Percentiles rank a stretch among this genome's conserved stretches.
Conservation (phyloP, 1,140 invertebrate genomes). For the Platyscapa corneri region DNA sequence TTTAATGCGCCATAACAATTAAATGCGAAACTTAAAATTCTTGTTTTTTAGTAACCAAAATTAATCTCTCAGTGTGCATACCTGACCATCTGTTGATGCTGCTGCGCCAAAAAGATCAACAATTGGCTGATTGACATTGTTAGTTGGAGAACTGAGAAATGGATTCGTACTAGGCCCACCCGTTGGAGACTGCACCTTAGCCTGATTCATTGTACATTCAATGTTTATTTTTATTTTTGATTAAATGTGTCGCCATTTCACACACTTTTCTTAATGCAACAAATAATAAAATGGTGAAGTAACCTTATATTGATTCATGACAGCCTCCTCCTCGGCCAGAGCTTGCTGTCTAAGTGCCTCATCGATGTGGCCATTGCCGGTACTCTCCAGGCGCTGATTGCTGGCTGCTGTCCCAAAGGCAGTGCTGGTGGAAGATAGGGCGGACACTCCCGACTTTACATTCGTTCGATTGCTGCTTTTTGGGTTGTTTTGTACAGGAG, state of each 20-base stretch:
- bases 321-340: slow-evolving; percentile 95
- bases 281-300: slow-evolving; percentile 48
- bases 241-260: too few species aligned
- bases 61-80: too few species aligned
- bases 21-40: too few species aligned
- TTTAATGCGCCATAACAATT: too few species aligned
- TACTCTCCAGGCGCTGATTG: slow-evolving; percentile 81
- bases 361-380: slow-evolving; percentile 84
- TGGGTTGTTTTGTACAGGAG: slow-evolving; percentile 36
- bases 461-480: slow-evolving; percentile 86
- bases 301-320: slow-evolving; percentile 96
- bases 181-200: slow-evolving; percentile 85
- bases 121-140: slow-evolving; percentile 79
- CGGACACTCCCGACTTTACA: slow-evolving; percentile 91
- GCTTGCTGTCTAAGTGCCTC: slow-evolving; percentile 90
- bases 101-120: slow-evolving; percentile 84
- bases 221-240: not conserved
- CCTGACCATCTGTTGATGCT: slow-evolving; percentile 71
- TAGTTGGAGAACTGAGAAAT: slow-evolving; percentile 82
- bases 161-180: slow-evolving; percentile 86
- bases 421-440: slow-evolving; percentile 90
- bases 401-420: slow-evolving; percentile 88
- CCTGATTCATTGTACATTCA: slow-evolving; percentile 71
- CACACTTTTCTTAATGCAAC: too few species aligned
- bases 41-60: too few species aligned